Base-by-base conservation (phyloP, 2,113 vertebrate species). In the Alectura lathami region DNA sequence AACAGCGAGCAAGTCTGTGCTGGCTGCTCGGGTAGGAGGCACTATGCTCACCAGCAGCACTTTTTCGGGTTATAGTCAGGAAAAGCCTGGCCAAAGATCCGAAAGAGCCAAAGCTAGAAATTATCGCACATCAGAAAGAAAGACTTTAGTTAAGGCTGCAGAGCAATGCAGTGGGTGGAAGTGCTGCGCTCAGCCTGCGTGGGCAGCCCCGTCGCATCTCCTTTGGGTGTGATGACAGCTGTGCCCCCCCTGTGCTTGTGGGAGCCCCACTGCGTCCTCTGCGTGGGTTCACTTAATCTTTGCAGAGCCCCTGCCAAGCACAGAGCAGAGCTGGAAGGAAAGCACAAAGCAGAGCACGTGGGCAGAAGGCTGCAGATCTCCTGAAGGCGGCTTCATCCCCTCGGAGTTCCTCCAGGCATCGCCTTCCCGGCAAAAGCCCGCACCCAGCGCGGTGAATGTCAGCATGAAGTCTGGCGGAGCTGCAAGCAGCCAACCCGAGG, bases 1-100 rank as follows among this genome's bases (percentile, higher is more conserved):
- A 40, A 16, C 11, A 36, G 54, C 67, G 51, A 13, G 9, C 22
- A 9, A 43, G 72, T 60, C 29, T 38, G 57, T 29, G 27, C 29
- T 32, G 17, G 32, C 0, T 9, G 47, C n/a, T 27, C 14, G 3
- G 29, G 43, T 76, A 42, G 70, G 60, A 82, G 60, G 20, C 42
- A 4, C 36, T 3, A 13, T 7, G 0, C 16, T 18, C 36, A 30
- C 48, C 47, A 3, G 1, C 47, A 11, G n/a, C 0, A 0, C 3
- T 53, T 57, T 68, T 68, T n/a, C 59, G 23, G 72, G 77, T 42
- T 24, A 2, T 16, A 5, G 27, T 32, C 48, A 57, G 60, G 38
- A 51, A 77, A 78, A 47, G 32, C 43, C 32, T 27, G 45, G 63
- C 18, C 34, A 17, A 21, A 3, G 74, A 34, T 29, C 48, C 42